Evolutionary conservation across 2,797 vertebrate species (phyloP).

Genomic region (Zalophus californianus): DNA sequence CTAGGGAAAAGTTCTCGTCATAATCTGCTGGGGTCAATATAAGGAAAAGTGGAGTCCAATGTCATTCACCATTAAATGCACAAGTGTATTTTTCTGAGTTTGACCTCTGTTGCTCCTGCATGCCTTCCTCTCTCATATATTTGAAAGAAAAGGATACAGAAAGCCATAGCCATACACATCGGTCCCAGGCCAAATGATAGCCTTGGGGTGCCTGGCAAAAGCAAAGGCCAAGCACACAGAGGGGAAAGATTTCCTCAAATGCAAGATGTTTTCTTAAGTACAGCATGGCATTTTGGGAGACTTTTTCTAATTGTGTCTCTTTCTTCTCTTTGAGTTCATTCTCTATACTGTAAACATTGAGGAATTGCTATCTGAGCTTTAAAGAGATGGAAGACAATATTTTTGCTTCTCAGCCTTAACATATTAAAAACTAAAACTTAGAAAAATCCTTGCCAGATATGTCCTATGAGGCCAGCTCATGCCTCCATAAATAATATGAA

Average conservation of each 20-base stretch:
- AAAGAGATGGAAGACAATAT: slow-evolving; percentile 40
- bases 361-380: slow-evolving; percentile 15
- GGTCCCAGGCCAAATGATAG: slow-evolving; percentile 52
- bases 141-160: slow-evolving; percentile 37
- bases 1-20: neutral
- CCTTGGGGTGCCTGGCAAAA: slow-evolving; percentile 56
- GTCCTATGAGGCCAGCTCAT: neutral
- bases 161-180: neutral
- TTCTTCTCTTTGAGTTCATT: slow-evolving; percentile 55
- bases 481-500: slow-evolving; percentile 18
- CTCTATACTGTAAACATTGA: slow-evolving; percentile 42
- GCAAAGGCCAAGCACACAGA: slow-evolving; percentile 73
- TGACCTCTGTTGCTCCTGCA: neutral
- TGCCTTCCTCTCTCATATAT: slow-evolving; percentile 9
- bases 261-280: slow-evolving; percentile 61
- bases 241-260: slow-evolving; percentile 69
- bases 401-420: slow-evolving; percentile 27
- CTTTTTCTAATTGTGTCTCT: slow-evolving; percentile 54
- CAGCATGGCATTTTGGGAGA: slow-evolving; percentile 59
- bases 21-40: neutral
- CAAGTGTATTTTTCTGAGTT: neutral
- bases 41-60: neutral
- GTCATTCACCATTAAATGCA: neutral
- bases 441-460: neutral
- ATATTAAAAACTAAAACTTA: slow-evolving; percentile 48